Evolutionary conservation across 2,797 vertebrate genomes (phyloP), one percentile per base, ranked within the genome.

Genomic region (Spinus pinus): DNA sequence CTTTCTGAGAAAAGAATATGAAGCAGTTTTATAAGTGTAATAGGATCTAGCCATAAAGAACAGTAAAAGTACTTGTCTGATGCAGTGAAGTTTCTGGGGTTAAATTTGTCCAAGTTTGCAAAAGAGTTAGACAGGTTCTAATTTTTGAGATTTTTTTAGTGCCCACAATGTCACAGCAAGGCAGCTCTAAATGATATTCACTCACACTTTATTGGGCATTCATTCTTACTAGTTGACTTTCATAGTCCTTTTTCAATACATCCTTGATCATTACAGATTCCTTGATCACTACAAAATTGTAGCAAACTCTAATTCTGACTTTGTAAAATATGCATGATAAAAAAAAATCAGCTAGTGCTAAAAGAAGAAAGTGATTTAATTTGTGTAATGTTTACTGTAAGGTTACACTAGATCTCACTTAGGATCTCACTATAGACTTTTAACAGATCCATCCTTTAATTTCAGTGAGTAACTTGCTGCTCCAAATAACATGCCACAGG

Each of bases 401-500:
- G 31, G 51, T 65, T 64, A 58, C 25, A 31, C 21, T 31, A 49
- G 9, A 18, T 19, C 24, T 39, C 30, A 19, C 16, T 46, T 66
- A 35, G 53, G 33, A 16, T 39, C 8, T 60, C 31, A 22, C 5
- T 65, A 24, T 14, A 75, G 15, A 51, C 6, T 47, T 90, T 51
- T 58, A 79, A 53, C 8, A 50, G 28, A n/a, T 28, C 27, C 1
- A 39, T 53, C 23, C 19, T 81, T 90, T 31, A 22, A 64, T 58
- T 58, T 50, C 37, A 41, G 12, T 2, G 25, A 46, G 11, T 97
- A 18, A 96, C 94, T 10, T 97, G 94, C 88, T 99, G 98, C 31
- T 86, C 30, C 33, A 49, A 56, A 35, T 19, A 35, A 92, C 98
- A 97, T 57, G 90, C 95, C 57, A 98, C 97, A 49, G 98, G 97